Evolutionary conservation across 2,888 invertebrate species (phyloP).

Genomic region (Dimorphilus gyrociliatus): DNA sequence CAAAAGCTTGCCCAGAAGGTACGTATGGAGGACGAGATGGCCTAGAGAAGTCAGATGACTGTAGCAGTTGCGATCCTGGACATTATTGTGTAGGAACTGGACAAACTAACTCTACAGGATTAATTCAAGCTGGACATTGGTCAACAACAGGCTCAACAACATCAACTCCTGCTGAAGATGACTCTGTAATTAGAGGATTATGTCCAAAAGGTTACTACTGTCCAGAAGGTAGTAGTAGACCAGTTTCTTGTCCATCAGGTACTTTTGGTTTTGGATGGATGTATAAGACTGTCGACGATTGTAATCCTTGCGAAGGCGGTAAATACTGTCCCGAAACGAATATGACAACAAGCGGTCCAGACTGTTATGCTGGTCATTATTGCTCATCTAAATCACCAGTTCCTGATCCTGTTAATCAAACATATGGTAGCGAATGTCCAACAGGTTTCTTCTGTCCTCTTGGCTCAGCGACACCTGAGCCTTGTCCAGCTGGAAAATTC

Average conservation of each 20-base stretch:
- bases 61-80: conserved; percentile 23
- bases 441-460: conserved; percentile 22
- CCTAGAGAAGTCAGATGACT: conserved; percentile 14
- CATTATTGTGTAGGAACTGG: conserved; percentile 25
- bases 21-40: conserved; percentile 19
- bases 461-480: conserved; percentile 16
- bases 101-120: conserved; percentile 18
- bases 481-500: conserved; percentile 18
- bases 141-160: conserved; percentile 15
- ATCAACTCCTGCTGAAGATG: conserved; percentile 17
- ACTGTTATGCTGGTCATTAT: conserved; percentile 25
- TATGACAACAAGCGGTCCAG: conserved; percentile 19
- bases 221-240: conserved; percentile 16
- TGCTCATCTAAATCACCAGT: conserved; percentile 20
- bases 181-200: conserved; percentile 16
- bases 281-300: conserved; percentile 9
- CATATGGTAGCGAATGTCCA: conserved; percentile 28
- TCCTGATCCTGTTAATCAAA: conserved; percentile 18
- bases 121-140: conserved; percentile 22
- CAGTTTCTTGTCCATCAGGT: conserved; percentile 23
- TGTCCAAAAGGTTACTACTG: conserved; percentile 30
- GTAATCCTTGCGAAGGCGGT: conserved; percentile 20
- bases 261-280: conserved; percentile 21
- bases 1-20: conserved; percentile 22
- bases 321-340: conserved; percentile 23